Base-by-base conservation (phyloP, 2,888 invertebrate species). In the Girardia tigrina region DNA sequence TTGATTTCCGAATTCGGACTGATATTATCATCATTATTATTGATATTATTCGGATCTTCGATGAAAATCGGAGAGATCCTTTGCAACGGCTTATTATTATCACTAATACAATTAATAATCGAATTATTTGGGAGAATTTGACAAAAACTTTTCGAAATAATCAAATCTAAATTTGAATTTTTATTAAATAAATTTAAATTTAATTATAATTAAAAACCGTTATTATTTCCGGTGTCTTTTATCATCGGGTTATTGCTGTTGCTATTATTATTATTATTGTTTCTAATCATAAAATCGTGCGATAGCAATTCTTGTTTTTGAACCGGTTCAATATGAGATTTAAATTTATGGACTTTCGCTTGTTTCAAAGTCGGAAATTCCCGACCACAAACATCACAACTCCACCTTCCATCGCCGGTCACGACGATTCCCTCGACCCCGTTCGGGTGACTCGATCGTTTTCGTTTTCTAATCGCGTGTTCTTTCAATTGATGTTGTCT, bases 261-360 rank as follows among this genome's bases (percentile, higher is more conserved):
- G n/a, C n/a, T n/a, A n/a, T n/a, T n/a, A n/a, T n/a, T n/a, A n/a
- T n/a, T n/a, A n/a, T n/a, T n/a, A n/a, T n/a, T n/a, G 23, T 56
- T 56, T 56, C 56, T 56, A 56, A 56, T 56, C 56, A 56, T 56
- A 56, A 56, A 56, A 12, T 56, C 56, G 23, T 56, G 56, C 6
- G 56, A 56, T 6, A 56, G 56, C 56, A 56, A 20, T 56, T 74
- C 74, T 69, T 23, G 42, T 69, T 74, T 74, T 69, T 28, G 23
- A 2, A 42, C 26, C 20, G 74, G 74, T 23, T 74, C 42, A 74
- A 74, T 74, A 23, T 74, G 74, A 6, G 74, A 74, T 23, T 74
- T 74, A 28, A 74, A 74, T 42, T 42, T 42, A 28, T 74, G 74
- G 23, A 74, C 74, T 42, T 74, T 74, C 27, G 74, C 74, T 69